phyloP scores from a whole-genome alignment of 2,797 vertebrate genomes.

The Lacerta agilis region DNA sequence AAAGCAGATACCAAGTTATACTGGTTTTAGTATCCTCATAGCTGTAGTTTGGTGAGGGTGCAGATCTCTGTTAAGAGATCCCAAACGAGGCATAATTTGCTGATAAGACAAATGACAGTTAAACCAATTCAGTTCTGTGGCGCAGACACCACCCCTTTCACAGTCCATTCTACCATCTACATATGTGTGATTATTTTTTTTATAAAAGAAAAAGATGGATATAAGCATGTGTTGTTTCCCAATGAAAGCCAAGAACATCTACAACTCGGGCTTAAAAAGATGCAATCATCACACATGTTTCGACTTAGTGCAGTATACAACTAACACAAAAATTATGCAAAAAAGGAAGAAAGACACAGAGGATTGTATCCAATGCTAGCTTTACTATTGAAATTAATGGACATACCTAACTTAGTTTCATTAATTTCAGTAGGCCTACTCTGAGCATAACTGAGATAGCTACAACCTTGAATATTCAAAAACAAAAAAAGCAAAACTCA shows the following conservation, averaged over 20 bases:
- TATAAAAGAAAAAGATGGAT: conserved; percentile 25
- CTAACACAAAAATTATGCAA: neutral
- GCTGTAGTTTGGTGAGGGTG: neutral
- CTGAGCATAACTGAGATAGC: too few relatives aligned
- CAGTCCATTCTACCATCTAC: neutral
- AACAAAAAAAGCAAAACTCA: neutral
- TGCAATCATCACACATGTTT: neutral
- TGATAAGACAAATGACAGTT: neutral
- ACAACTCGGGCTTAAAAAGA: conserved; percentile 14
- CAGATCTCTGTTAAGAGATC: neutral
- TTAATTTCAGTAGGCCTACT: too few relatives aligned
- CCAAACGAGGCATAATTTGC: neutral
- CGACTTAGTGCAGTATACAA: neutral
- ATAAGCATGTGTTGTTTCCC: conserved; percentile 13
- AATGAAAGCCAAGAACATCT: conserved; percentile 19
- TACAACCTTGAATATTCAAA: neutral
- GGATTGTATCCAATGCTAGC: too few relatives aligned
- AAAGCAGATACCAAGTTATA: neutral
- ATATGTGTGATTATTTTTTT: neutral
- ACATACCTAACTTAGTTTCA: too few relatives aligned
- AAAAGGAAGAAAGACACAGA: neutral
- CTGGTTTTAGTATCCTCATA: neutral
- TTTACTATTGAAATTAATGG: too few relatives aligned
- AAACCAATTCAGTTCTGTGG: neutral
- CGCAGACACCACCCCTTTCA: neutral